Conservation (phyloP, 1,140 invertebrate genomes). For the Musca domestica region DNA sequence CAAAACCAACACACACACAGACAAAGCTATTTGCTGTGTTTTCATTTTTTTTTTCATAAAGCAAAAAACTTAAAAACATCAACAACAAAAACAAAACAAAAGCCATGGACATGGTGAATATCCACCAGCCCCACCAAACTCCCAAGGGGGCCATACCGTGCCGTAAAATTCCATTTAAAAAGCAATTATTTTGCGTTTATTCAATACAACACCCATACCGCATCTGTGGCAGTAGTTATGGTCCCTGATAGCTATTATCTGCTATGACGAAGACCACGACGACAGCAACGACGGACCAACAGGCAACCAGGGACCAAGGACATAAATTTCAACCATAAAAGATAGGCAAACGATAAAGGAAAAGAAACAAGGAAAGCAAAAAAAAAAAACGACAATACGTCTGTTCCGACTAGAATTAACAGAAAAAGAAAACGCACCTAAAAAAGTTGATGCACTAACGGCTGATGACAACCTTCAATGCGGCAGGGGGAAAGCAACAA, state of each 20-base stretch:
- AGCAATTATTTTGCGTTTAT: conserved; percentile 22
- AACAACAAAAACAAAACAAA: too few species aligned
- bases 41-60: neutral
- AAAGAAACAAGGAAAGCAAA: neutral
- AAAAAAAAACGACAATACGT: neutral
- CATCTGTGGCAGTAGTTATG: conserved; percentile 5
- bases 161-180: conserved; percentile 22
- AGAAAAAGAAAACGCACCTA: too few species aligned
- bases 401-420: too few species aligned
- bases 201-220: conserved; percentile 16
- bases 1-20: neutral
- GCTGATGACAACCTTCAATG: too few species aligned
- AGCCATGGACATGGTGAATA: too few species aligned
- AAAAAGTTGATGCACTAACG: too few species aligned
- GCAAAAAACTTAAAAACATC: neutral
- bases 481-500: too few species aligned
- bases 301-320: too few species aligned
- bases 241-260: too few species aligned
- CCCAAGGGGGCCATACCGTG: neutral
- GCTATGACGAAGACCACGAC: too few species aligned
- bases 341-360: neutral
- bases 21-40: neutral
- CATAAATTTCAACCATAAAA: neutral
- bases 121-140: neutral
- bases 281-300: too few species aligned